phyloP scores from a whole-genome alignment of 2,888 invertebrate species.

The Rhamphomyia laevipes region DNA sequence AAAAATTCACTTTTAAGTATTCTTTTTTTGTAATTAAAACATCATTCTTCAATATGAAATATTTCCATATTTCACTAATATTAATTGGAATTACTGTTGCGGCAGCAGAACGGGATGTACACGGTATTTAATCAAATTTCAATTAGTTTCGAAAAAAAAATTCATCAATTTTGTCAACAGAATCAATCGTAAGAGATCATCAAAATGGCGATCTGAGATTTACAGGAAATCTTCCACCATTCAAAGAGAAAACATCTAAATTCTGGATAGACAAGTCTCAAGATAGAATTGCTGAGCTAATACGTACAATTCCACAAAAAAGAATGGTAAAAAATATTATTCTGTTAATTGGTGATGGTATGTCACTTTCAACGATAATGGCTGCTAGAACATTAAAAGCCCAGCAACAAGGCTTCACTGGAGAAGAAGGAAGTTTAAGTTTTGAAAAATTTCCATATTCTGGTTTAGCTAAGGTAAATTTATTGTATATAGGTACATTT shows the following conservation, averaged over 20 bases:
- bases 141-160: no score
- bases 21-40: no score
- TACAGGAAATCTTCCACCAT: background rate
- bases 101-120: no score
- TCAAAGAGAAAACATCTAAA: background rate
- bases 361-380: slow-evolving; percentile 56
- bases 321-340: slow-evolving; percentile 28
- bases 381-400: slow-evolving; percentile 54
- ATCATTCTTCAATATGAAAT: no score
- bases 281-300: background rate
- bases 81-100: no score
- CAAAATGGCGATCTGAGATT: background rate
- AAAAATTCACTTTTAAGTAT: no score
- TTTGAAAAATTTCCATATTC: slow-evolving; percentile 53
- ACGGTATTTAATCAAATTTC: no score
- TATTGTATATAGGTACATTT: no score
- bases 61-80: no score
- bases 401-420: slow-evolving; percentile 42
- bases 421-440: slow-evolving; percentile 47
- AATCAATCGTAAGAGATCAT: background rate
- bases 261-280: background rate
- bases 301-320: background rate
- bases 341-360: slow-evolving; percentile 46
- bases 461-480: slow-evolving; percentile 51
- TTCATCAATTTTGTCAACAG: background rate